Base-by-base conservation (phyloP, 1,140 invertebrate genomes). In the Neotoxoptera formosana region DNA sequence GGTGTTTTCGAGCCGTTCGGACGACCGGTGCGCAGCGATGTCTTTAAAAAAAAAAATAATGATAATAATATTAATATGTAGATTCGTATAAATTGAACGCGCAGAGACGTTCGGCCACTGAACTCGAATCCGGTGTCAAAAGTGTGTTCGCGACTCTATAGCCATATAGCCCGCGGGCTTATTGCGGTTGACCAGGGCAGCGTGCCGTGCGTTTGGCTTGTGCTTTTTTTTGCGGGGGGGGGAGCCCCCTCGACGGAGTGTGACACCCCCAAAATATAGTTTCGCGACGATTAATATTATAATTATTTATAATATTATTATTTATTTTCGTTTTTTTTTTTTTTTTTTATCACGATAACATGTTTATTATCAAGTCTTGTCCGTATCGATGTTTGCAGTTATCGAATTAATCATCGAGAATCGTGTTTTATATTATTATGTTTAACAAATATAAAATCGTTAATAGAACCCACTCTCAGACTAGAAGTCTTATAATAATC, bases 91-190 rank as follows among this genome's bases (percentile, higher is more conserved):
- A 41, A 41, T 91, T 91, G 17, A 91, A 67, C 47, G 47, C 76
- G n/a, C n/a, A n/a, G n/a, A 30, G 53, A 91, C 30, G 60, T 67
- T 91, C 36, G 90, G 90, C 90, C 90, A 91, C 60, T 91, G 90
- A 91, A 91, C 90, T 76, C 88, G 30, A 90, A 90, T 60, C 90
- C 90, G 60, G 56, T 91, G 60, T 60, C 25, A 90, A 90, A 90
- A 90, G 34, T 60, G 34, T 60, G 34, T 45, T 45, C 30, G 48
- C n/a, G 51, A 14, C 34, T n/a, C n/a, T n/a, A n/a, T 6, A 76
- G 60, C 36, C 36, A 84, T 41, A 81, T 81, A 25, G 48, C 9
- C 84, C 41, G 30, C 45, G 84, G 84, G 25, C 25, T n/a, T n/a
- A n/a, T 25, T 47, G 60, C 41, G 4, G 41, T 76, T 47, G 23